phyloP scores from a whole-genome alignment of 2,797 vertebrate species.

The Oreochromis mossambicus region DNA sequence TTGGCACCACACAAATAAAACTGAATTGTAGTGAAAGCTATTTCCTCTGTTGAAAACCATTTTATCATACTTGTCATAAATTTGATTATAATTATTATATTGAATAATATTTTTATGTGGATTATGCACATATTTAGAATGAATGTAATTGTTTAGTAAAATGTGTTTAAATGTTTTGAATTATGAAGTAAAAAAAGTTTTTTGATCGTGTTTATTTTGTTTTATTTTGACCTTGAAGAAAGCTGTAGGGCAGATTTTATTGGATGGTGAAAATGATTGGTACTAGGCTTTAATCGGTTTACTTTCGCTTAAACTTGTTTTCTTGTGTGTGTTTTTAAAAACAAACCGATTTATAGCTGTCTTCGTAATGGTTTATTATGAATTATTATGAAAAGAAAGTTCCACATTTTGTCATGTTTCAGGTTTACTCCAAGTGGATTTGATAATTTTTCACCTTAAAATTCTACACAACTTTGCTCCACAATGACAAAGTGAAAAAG shows the following conservation, averaged over 20 bases:
- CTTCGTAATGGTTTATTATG: too few relatives aligned
- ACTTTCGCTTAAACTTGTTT: neutral
- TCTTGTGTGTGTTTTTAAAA: too few relatives aligned
- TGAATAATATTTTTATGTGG: neutral
- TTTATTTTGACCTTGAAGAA: neutral
- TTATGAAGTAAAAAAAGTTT: neutral
- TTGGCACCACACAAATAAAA: neutral
- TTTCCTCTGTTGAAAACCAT: neutral
- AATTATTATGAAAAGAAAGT: too few relatives aligned
- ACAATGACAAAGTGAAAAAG: too few relatives aligned
- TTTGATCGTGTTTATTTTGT: neutral
- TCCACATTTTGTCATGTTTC: too few relatives aligned
- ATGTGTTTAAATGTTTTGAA: neutral
- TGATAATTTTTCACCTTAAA: too few relatives aligned
- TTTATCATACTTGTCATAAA: neutral
- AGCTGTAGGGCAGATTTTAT: neutral
- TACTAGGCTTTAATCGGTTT: neutral
- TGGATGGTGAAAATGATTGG: neutral
- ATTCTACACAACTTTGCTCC: too few relatives aligned
- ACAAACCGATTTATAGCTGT: too few relatives aligned
- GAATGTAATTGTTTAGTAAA: neutral
- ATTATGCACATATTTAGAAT: neutral
- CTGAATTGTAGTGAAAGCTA: neutral
- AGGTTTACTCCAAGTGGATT: too few relatives aligned
- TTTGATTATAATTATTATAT: neutral